These are phyloP conservation scores for Aegypius monachus DNA, from an alignment of 2,113 vertebrate species.

Conservation along the genomic window DNA sequence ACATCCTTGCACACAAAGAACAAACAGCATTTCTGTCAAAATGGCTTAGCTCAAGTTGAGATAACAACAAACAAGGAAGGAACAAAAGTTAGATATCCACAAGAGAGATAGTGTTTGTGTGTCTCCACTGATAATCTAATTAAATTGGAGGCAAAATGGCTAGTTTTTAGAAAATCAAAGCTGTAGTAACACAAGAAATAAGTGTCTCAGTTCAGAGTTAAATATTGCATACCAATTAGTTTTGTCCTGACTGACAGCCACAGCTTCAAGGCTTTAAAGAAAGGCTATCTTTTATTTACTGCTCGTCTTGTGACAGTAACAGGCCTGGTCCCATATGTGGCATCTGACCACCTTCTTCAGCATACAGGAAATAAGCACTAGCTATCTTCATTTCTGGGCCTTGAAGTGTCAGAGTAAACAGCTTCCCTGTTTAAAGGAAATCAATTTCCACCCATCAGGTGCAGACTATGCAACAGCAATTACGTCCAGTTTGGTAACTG, in stretches of 20 bases:
- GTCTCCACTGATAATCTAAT: slow-evolving; percentile 20
- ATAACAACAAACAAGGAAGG: slow-evolving; percentile 22
- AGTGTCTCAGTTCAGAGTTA: not conserved
- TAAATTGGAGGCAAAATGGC: slow-evolving; percentile 3
- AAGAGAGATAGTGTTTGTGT: not conserved
- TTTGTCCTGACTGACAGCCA: not conserved
- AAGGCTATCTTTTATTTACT: not conserved
- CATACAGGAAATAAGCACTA: not conserved
- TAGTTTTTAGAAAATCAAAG: slow-evolving; percentile 1
- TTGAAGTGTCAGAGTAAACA: not conserved
- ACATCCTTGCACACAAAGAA: not conserved
- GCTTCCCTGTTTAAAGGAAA: not conserved
- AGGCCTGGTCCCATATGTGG: not conserved
- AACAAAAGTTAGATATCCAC: slow-evolving; percentile 12
- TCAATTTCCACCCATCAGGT: not conserved
- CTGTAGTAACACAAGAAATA: not conserved
- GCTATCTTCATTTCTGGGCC: not conserved
- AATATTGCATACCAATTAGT: not conserved
- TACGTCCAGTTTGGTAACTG: not conserved
- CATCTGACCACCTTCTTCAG: not conserved
- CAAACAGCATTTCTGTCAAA: slow-evolving; percentile 48
- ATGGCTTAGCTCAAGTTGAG: slow-evolving; percentile 3
- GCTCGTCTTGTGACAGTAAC: not conserved
- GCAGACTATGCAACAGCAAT: not conserved
- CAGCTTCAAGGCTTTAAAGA: not conserved